Evolutionary conservation across 1,140 invertebrate genomes (phyloP), one percentile per base, ranked within the genome.

Genomic region (Dendrolimus punctatus): DNA sequence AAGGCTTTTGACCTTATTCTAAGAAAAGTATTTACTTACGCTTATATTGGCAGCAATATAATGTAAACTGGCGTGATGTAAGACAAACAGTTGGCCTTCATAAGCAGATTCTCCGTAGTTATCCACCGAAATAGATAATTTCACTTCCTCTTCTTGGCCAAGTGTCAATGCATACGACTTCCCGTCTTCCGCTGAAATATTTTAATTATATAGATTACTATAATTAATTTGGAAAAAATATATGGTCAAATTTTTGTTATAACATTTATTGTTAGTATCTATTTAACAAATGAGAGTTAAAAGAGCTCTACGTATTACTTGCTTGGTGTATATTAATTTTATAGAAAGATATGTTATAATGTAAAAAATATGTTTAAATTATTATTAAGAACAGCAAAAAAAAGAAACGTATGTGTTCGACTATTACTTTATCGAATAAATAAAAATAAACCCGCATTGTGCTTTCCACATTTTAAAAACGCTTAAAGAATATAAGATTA

Each of bases 91-190:
- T 65, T 93, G 92, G 0, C 96, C 92, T 76, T 98, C 95, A 73
- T 99, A 98, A 0, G 97, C 97, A 0, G 96, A 94, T 76, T 99
- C 97, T 4, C 92, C 92, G 23, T 88, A 69, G 76, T 99, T 99
- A 38, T 86, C 87, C 4, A 96, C 90, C 37, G 89, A 91, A 7
- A 97, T 88, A 40, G 93, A 90, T 0, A 99, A 83, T 40, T 92
- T 88, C 5, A 98, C 88, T 80, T 95, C 93, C 52, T 93, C 91
- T 46, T 92, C 89, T 67, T 94, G 90, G 5, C 95, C 95, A 57
- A 96, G 80, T 8, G 92, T 90, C 43, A 95, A 68, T 0, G 89
- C 77, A 55, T 90, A 91, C 10, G 82, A 63, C 42, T 82, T 75
- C 23, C 74, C 73, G 47, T 84, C 79, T 60, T 77, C 75, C 53